Percentiles rank a stretch among this genome's conserved stretches.
These are phyloP conservation scores for Todus mexicanus DNA, from an alignment of 2,797 vertebrate genomes.

Conservation along the genomic window DNA sequence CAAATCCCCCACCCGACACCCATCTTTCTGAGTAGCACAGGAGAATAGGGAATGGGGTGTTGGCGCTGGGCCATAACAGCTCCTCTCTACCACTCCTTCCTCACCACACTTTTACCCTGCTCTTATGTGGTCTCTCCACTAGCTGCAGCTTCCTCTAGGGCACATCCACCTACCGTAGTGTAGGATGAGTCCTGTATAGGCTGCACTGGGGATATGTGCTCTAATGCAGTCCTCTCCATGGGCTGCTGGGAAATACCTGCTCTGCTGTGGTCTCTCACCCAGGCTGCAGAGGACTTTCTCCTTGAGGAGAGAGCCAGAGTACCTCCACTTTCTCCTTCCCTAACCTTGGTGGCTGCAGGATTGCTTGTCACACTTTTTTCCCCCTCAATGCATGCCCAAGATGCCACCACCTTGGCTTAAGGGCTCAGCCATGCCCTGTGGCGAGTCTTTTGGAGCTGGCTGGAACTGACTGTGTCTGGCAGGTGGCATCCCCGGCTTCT, in stretches of 20 bases:
- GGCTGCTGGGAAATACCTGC: background rate
- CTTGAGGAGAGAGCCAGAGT: background rate
- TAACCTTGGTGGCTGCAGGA: background rate
- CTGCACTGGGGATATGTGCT: background rate
- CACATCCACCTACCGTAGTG: background rate
- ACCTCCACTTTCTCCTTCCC: background rate
- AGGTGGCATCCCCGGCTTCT: fast-evolving
- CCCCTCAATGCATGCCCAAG: no score
- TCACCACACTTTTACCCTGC: background rate
- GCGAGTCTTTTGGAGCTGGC: fast-evolving
- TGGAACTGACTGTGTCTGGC: background rate
- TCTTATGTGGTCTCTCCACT: fast-evolving
- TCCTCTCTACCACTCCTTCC: background rate
- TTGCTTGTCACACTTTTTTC: background rate
- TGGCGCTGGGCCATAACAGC: background rate
- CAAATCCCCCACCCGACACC: background rate
- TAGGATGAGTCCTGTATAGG: background rate
- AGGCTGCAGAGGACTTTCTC: background rate
- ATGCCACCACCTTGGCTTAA: fast-evolving
- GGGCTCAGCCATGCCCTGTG: fast-evolving
- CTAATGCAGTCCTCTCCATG: no score
- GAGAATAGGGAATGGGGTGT: background rate
- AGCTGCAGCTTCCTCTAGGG: background rate
- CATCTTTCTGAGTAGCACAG: fast-evolving
- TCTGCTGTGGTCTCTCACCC: background rate